Conservation (phyloP, 2,888 invertebrate genomes). For the Cantharis flavilabris region DNA sequence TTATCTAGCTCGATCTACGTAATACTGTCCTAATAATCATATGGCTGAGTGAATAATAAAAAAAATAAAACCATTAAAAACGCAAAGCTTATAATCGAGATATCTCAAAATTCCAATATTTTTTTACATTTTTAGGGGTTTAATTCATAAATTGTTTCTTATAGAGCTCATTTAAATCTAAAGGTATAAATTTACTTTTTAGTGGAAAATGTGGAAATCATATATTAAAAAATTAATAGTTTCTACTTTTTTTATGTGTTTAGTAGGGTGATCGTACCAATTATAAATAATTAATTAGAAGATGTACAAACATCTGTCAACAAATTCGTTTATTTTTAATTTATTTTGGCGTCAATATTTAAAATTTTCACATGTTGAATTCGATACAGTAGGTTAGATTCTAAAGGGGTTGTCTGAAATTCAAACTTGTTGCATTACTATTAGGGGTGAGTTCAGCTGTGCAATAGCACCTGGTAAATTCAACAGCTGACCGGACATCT, state of each 20-base stretch:
- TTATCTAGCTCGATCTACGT: background rate
- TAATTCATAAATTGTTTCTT: background rate
- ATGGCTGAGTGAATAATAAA: background rate
- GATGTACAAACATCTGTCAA: slow-evolving; percentile 8
- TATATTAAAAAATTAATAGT: background rate
- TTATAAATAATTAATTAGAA: background rate
- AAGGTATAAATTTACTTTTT: background rate
- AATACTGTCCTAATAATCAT: background rate
- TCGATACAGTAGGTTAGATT: slow-evolving; percentile 9
- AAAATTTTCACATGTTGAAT: slow-evolving; percentile 22
- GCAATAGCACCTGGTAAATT: slow-evolving; percentile 36
- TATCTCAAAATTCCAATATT: background rate
- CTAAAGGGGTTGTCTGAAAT: slow-evolving; percentile 21
- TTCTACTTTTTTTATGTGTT: background rate
- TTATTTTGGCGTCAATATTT: slow-evolving; percentile 18
- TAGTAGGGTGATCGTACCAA: background rate
- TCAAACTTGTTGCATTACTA: slow-evolving; percentile 38
- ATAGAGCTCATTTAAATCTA: background rate
- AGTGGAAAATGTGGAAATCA: background rate
- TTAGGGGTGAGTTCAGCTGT: slow-evolving; percentile 37
- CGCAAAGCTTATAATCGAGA: too few species aligned
- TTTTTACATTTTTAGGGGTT: background rate
- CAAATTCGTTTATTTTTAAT: slow-evolving; percentile 2
- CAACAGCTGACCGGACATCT: slow-evolving; percentile 39
- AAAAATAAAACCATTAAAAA: background rate